These are phyloP conservation scores for Taxidea taxus DNA, from an alignment of 2,113 vertebrate genomes.

Conservation along the genomic window DNA sequence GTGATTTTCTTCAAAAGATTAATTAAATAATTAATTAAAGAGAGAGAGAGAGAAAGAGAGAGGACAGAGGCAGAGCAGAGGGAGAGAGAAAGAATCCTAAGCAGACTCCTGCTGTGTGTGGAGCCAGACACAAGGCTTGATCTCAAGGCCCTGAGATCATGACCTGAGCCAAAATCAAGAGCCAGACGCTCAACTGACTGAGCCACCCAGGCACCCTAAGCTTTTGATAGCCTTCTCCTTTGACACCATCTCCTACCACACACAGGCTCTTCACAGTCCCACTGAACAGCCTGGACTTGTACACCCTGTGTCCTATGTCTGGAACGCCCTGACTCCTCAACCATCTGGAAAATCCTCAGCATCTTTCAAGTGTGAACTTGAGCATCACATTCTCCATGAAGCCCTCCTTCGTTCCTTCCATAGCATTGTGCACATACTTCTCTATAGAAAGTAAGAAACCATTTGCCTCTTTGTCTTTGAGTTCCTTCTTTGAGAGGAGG, in stretches of 20 bases:
- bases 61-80: background rate
- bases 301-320: background rate
- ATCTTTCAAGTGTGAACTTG: background rate
- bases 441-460: background rate
- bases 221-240: background rate
- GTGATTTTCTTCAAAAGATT: background rate
- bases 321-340: background rate
- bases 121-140: background rate
- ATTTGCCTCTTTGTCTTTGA: background rate
- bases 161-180: background rate
- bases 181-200: background rate
- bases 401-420: background rate
- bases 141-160: background rate
- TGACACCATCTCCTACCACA: fast-evolving
- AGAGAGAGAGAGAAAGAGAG: background rate
- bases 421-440: background rate
- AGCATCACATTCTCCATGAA: background rate
- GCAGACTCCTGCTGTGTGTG: background rate
- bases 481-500: background rate
- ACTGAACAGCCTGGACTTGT: background rate
- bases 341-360: background rate
- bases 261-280: background rate
- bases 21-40: too few relatives aligned
- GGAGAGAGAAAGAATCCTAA: background rate
- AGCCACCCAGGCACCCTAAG: background rate